Conservation (phyloP, 2,113 vertebrate genomes). For the Oriolus oriolus region DNA sequence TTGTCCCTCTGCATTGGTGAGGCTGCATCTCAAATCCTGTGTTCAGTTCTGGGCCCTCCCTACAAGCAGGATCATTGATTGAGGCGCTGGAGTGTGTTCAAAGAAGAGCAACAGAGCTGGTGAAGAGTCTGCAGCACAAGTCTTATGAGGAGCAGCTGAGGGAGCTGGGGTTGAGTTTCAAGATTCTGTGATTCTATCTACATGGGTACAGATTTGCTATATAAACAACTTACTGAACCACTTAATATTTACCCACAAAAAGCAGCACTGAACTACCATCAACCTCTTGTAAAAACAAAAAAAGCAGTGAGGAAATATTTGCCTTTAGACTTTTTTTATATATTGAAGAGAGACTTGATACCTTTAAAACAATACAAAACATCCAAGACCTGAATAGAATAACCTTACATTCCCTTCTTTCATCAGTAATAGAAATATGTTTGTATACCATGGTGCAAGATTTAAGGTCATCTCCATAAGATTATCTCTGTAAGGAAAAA, state of each 20-base stretch:
- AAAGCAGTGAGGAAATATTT: neutral
- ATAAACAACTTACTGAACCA: neutral
- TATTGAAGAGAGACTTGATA: neutral
- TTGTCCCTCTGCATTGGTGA: neutral
- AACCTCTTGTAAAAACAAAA: neutral
- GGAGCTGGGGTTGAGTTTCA: neutral
- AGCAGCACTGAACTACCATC: neutral
- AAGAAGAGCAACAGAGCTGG: neutral
- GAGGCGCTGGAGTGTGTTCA: fast-evolving
- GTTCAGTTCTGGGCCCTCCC: neutral
- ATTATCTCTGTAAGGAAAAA: neutral
- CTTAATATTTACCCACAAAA: neutral
- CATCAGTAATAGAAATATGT: neutral
- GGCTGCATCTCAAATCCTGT: neutral
- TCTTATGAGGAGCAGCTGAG: neutral
- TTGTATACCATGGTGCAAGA: neutral
- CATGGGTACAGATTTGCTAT: neutral
- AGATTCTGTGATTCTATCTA: neutral
- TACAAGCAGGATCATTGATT: neutral
- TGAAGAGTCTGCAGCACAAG: neutral
- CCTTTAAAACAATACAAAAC: neutral
- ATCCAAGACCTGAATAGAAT: neutral
- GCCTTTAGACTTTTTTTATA: no score
- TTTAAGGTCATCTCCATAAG: neutral
- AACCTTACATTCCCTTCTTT: neutral